A percentile compares a stretch with the other conserved stretches of the same genome.
phyloP scores from a whole-genome alignment of 1,140 invertebrate genomes.

The Vollenhovia emeryi region DNA sequence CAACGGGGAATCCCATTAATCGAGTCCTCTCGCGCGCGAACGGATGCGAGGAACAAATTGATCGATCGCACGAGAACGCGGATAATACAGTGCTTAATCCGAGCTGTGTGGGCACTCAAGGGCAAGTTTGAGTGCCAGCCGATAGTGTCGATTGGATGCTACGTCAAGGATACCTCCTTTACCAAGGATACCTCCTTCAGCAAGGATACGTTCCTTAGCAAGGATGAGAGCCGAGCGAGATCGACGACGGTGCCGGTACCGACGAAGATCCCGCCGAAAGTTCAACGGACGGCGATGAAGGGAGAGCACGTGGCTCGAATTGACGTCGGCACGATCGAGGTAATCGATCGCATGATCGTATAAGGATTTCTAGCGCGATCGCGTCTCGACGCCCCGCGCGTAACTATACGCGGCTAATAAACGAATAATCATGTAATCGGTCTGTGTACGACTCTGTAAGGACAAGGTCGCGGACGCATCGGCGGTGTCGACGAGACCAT shows the following conservation, averaged over 20 bases:
- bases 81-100: not conserved
- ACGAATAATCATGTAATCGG: slow-evolving; percentile 32
- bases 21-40: not conserved
- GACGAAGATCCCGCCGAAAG: not conserved
- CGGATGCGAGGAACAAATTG: not conserved
- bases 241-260: not conserved
- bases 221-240: slow-evolving; percentile 20
- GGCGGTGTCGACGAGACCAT: slow-evolving; percentile 9
- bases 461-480: slow-evolving; percentile 32
- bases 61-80: not conserved
- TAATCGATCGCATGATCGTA: slow-evolving; percentile 41
- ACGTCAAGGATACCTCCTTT: not conserved
- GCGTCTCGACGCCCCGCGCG: not conserved
- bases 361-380: not conserved
- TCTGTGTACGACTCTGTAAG: slow-evolving; percentile 44
- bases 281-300: not conserved
- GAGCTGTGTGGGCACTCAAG: slow-evolving; percentile 31
- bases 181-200: not conserved
- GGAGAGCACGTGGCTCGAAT: slow-evolving; percentile 7
- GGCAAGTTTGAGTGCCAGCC: slow-evolving; percentile 32
- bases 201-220: slow-evolving; percentile 2
- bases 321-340: slow-evolving; percentile 40
- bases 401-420: not conserved
- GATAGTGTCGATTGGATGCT: slow-evolving; percentile 30
- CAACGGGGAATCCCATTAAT: not conserved